phyloP scores from a whole-genome alignment of 2,113 vertebrate genomes.

The Dasyprocta punctata region DNA sequence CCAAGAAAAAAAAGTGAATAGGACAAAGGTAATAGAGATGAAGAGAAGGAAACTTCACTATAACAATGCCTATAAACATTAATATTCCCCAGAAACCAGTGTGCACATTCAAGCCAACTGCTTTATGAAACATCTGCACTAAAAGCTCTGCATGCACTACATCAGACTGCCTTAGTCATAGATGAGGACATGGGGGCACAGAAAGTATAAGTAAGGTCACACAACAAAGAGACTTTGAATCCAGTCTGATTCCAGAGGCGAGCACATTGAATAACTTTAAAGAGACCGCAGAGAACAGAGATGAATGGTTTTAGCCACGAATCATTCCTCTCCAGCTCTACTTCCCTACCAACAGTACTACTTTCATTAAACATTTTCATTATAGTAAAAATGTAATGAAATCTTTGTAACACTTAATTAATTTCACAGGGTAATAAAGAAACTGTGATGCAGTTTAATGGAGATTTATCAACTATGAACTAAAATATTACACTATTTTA shows the following conservation, averaged over 20 bases:
- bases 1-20: neutral
- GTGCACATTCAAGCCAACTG: neutral
- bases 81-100: neutral
- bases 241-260: neutral
- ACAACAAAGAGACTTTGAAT: neutral
- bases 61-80: neutral
- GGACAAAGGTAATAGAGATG: neutral
- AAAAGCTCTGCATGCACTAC: neutral
- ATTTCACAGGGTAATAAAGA: constrained; percentile 46
- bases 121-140: neutral
- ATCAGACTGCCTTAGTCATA: neutral
- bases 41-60: neutral
- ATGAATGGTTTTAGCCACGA: neutral
- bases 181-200: neutral
- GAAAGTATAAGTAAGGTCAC: neutral
- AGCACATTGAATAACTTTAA: neutral
- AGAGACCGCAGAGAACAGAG: neutral
- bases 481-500: constrained; percentile 7
- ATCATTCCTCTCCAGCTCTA: neutral
- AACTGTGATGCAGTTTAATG: neutral
- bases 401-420: constrained; percentile 34
- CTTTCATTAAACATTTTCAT: constrained; percentile 50
- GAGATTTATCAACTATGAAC: constrained; percentile 47
- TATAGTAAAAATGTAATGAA: constrained; percentile 40
- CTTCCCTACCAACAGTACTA: neutral